phyloP scores from a whole-genome alignment of 2,888 invertebrate species.

The Lapara coniferarum region DNA sequence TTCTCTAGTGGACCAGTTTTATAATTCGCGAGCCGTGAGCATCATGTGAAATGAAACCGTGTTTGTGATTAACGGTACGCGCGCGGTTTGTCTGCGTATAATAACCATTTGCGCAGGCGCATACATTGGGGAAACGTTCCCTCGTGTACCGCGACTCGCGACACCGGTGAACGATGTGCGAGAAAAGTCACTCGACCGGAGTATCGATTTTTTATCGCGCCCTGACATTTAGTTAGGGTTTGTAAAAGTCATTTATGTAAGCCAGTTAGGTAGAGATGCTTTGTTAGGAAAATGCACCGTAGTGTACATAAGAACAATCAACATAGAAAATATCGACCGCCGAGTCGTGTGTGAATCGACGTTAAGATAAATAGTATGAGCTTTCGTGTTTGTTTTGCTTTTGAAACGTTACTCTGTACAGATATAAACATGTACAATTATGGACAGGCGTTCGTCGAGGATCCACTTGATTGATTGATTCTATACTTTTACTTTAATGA shows the following conservation, averaged over 20 bases:
- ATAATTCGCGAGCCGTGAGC: conserved; percentile 46
- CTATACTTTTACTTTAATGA: conserved; percentile 51
- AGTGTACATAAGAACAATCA: conserved; percentile 37
- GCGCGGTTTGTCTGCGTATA: conserved; percentile 54
- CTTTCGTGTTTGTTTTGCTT: conserved; percentile 49
- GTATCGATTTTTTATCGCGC: conserved; percentile 64
- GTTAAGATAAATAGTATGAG: conserved; percentile 58
- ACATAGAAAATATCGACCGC: conserved; percentile 47
- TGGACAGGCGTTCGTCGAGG: conserved; percentile 45
- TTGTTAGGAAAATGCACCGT: conserved; percentile 45
- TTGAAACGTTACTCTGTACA: conserved; percentile 52
- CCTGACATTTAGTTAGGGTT: conserved; percentile 58
- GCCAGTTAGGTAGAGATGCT: conserved; percentile 36
- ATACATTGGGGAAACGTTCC: conserved; percentile 59
- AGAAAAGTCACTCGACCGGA: conserved; percentile 55
- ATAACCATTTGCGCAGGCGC: conserved; percentile 66
- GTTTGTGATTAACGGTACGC: conserved; percentile 67
- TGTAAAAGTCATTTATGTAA: conserved; percentile 38
- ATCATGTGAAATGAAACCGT: conserved; percentile 50
- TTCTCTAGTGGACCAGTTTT: conserved; percentile 52
- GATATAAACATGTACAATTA: conserved; percentile 62
- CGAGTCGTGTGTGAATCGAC: conserved; percentile 39
- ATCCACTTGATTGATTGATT: conserved; percentile 55
- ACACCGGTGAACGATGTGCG: conserved; percentile 61
- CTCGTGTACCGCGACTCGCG: conserved; percentile 56